phyloP scores from a whole-genome alignment of 2,888 invertebrate species.

The Hofmannophila pseudospretella region DNA sequence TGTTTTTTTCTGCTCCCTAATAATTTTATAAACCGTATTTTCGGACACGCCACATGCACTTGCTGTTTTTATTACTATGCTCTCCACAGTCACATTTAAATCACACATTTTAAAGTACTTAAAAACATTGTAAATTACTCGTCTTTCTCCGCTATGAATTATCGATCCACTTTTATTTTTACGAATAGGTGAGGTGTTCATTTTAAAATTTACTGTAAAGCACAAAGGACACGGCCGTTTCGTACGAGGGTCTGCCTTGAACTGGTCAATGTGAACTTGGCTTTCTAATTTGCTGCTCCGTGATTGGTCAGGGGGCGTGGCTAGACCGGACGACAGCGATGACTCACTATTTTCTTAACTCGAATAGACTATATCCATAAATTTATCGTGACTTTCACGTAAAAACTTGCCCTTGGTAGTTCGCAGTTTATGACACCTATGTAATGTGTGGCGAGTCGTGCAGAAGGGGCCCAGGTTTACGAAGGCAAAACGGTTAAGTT shows the following conservation, averaged over 20 bases:
- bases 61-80: constrained; percentile 9
- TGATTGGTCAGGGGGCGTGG: not conserved
- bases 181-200: constrained; percentile 8
- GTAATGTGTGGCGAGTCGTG: too few species aligned
- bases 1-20: constrained; percentile 12
- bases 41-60: constrained; percentile 11
- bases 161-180: constrained; percentile 10
- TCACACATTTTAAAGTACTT: constrained; percentile 9
- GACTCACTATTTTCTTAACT: constrained; percentile 1
- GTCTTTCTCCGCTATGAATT: constrained; percentile 6
- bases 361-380: constrained; percentile 1
- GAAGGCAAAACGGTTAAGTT: too few species aligned
- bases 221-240: not conserved
- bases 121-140: constrained; percentile 9
- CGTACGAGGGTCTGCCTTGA: not conserved
- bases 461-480: too few species aligned
- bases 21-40: constrained; percentile 10
- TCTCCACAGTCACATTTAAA: constrained; percentile 13
- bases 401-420: too few species aligned
- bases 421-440: too few species aligned
- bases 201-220: not conserved
- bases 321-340: not conserved
- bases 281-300: not conserved
- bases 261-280: constrained; percentile 6
- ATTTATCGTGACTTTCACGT: too few species aligned